phyloP scores from a whole-genome alignment of 2,113 vertebrate species.

The Rhinolophus ferrumequinum region DNA sequence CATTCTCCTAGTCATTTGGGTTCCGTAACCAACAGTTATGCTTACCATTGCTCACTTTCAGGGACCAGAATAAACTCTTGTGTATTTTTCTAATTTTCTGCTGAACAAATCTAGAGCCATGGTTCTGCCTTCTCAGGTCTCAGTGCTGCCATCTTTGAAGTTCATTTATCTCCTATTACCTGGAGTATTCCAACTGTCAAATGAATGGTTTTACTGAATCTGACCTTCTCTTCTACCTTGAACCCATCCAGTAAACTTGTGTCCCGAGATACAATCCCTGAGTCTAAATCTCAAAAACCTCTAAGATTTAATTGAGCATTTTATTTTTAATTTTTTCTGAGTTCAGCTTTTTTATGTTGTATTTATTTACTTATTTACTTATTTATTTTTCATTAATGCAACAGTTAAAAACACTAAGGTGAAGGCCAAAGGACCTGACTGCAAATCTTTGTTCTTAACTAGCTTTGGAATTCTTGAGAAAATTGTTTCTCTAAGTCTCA shows the following conservation, averaged over 20 bases:
- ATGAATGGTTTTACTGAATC: not conserved
- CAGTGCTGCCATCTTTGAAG: not conserved
- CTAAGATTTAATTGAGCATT: not conserved
- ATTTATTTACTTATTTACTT: no score
- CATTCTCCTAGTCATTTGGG: not conserved
- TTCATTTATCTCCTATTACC: not conserved
- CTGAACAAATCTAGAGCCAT: not conserved
- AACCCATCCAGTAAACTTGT: not conserved
- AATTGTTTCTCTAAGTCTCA: not conserved
- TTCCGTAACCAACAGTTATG: not conserved
- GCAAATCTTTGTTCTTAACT: not conserved
- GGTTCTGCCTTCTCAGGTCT: not conserved
- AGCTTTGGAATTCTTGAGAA: not conserved
- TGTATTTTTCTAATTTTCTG: not conserved
- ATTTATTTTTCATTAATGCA: no score
- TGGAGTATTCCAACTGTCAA: not conserved
- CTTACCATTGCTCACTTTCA: not conserved
- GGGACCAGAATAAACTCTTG: not conserved
- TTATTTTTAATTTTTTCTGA: no score
- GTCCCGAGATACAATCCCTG: not conserved
- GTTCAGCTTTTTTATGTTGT: no score
- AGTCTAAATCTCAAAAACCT: not conserved
- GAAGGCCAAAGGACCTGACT: not conserved
- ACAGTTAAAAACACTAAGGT: not conserved
- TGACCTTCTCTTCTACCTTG: not conserved